Percentiles rank a stretch among this genome's conserved stretches.
Evolutionary conservation across 2,797 vertebrate genomes (phyloP).

Genomic region (Serranus cabrilla): DNA sequence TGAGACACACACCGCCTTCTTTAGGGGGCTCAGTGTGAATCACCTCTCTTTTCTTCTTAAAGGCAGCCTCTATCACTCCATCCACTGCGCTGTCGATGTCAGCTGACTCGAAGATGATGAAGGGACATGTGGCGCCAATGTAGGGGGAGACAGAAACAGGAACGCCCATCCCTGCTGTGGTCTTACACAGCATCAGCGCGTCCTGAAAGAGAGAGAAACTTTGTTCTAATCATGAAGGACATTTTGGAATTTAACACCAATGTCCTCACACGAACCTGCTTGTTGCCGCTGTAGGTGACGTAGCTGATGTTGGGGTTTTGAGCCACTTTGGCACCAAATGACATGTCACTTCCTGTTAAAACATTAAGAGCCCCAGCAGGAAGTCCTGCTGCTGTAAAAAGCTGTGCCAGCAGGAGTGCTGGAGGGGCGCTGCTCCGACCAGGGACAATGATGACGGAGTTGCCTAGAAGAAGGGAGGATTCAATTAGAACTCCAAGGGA

Average conservation of each 20-base stretch:
- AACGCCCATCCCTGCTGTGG: conserved; percentile 82
- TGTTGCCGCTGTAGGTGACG: conserved; percentile 87
- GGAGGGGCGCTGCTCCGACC: conserved; percentile 77
- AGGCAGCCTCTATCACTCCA: conserved; percentile 82
- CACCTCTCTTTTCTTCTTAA: conserved; percentile 82
- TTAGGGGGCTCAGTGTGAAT: not conserved
- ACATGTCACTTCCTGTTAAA: conserved; percentile 83
- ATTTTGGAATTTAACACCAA: not conserved
- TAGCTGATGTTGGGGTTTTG: conserved; percentile 79
- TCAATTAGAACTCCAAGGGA: too few relatives aligned
- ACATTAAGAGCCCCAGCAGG: conserved; percentile 89
- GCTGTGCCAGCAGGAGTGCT: conserved; percentile 89
- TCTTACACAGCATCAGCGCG: conserved; percentile 80
- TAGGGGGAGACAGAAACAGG: conserved; percentile 81
- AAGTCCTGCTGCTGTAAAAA: conserved; percentile 84
- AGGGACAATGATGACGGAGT: conserved; percentile 88
- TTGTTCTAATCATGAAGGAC: fast-evolving
- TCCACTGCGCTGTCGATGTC: conserved; percentile 92
- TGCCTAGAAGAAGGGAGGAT: conserved; percentile 79
- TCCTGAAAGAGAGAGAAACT: conserved; percentile 74
- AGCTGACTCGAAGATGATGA: conserved; percentile 89
- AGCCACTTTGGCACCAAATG: conserved; percentile 78
- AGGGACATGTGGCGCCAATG: conserved; percentile 80
- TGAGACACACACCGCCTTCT: too few relatives aligned
- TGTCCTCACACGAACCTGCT: conserved; percentile 77